phyloP scores from a whole-genome alignment of 1,140 invertebrate species.

The Sitobion miscanthi region DNA sequence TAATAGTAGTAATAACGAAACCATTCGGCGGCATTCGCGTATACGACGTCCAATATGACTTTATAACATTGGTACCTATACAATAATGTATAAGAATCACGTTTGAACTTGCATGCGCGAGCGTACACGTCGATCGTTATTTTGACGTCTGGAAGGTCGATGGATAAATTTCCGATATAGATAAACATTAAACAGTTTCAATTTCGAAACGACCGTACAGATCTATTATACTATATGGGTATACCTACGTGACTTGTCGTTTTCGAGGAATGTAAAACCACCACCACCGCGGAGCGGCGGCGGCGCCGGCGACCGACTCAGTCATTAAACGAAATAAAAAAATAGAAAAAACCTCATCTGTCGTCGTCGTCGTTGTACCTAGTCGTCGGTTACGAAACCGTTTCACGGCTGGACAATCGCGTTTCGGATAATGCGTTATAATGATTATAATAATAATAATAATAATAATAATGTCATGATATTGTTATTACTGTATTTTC shows the following conservation, averaged over 20 bases:
- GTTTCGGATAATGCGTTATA: conserved; percentile 39
- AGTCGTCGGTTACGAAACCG: conserved; percentile 23
- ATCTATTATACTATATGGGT: background rate
- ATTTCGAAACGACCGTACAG: conserved; percentile 10
- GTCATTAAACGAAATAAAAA: background rate
- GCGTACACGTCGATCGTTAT: background rate
- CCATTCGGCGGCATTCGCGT: background rate
- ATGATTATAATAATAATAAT: conserved; percentile 37
- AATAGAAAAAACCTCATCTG: conserved; percentile 30
- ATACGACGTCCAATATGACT: background rate
- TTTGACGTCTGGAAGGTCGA: conserved; percentile 30
- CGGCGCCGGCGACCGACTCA: background rate
- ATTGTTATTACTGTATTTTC: conserved; percentile 1
- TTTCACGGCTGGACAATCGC: conserved; percentile 46
- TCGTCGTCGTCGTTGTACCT: background rate
- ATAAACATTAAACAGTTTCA: conserved; percentile 14
- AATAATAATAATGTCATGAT: background rate
- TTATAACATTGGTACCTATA: background rate
- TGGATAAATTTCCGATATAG: background rate
- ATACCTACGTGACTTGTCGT: conserved; percentile 45
- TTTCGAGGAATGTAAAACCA: conserved; percentile 49
- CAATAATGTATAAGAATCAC: background rate
- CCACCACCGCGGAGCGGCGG: background rate
- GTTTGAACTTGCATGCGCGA: background rate
- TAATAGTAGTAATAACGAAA: background rate